These are phyloP conservation scores for Nomia melanderi DNA, from an alignment of 1,140 invertebrate genomes.

Conservation along the genomic window DNA sequence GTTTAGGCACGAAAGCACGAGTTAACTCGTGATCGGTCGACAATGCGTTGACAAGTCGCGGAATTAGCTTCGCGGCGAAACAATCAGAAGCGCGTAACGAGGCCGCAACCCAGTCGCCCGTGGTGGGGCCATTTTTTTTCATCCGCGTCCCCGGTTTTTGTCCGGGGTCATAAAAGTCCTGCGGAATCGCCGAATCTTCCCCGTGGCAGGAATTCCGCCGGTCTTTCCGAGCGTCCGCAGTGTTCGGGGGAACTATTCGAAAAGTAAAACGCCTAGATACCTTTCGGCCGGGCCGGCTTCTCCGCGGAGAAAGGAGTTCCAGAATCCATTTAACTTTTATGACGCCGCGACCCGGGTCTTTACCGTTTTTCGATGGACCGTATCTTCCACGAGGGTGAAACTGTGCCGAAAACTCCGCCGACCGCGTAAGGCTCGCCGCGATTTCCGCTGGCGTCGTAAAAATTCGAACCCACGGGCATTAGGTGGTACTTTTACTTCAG, in stretches of 20 bases:
- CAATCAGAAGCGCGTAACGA: too few species aligned
- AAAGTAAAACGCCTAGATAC: conserved; percentile 43
- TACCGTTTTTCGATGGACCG: conserved; percentile 52
- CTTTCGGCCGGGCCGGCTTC: neutral
- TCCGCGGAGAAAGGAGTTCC: conserved; percentile 8
- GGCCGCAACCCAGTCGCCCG: too few species aligned
- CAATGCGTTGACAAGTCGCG: too few species aligned
- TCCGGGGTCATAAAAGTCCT: neutral
- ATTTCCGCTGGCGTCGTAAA: conserved; percentile 36
- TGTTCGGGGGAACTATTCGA: conserved; percentile 50
- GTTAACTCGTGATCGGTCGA: too few species aligned
- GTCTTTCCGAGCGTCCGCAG: neutral
- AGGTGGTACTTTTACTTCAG: too few species aligned
- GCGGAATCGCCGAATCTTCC: conserved; percentile 35
- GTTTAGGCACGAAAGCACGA: too few species aligned
- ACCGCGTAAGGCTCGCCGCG: conserved; percentile 39
- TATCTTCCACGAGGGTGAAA: conserved; percentile 13
- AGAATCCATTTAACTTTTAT: conserved; percentile 65
- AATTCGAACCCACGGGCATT: too few species aligned
- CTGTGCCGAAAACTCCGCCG: conserved; percentile 41
- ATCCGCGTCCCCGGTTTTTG: neutral
- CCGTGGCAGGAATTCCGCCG: conserved; percentile 16
- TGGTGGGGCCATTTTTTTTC: conserved; percentile 4
- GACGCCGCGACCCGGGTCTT: conserved; percentile 42
- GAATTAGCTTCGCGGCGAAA: too few species aligned